Evolutionary conservation across 2,113 vertebrate species (phyloP), one percentile per base, ranked within the genome.

Genomic region (Rhagologus leucostigma): DNA sequence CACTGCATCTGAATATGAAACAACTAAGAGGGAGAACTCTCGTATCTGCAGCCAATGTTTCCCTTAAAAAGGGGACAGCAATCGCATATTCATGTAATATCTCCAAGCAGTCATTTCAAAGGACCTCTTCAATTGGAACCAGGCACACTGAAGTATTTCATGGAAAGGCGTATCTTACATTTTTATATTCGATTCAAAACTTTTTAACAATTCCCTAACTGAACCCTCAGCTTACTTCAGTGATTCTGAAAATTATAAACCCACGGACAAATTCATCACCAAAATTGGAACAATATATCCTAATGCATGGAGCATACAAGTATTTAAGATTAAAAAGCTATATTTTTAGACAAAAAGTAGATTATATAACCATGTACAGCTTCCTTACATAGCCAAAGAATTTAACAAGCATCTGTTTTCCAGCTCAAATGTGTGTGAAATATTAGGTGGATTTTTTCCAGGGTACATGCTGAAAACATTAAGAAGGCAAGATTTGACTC

Each of bases 361-460:
- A 92, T 97, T 96, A 96, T 90, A 91, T 96, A 97, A 96, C 85
- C 92, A 83, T 84, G 87, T 93, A 95, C 85, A 77, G 85, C 92
- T 92, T 93, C 95, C 79, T 96, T 89, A 96, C 94, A 96, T 35
- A 92, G 96, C 86, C 94, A 92, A 97, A 94, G 88, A 96, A 97
- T 96, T 97, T 95, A 97, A 96, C 94, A 96, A 95, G 85, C 96
- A 96, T 96, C 95, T 97, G 97, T 96, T 97, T 96, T 97, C 88
- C 95, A 97, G 92, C 86, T 97, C 86, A 95, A 86, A 93, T 92
- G 94, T 95, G 89, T 96, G 94, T 96, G 92, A 97, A 97, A 94
- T 95, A 96, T 96, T 96, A 95, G 79, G 93, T 96, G 96, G 91
- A 96, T 91, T 92, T 95, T 93, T 92, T 97, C 95, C 96, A 97